These are phyloP conservation scores for Edolisoma coerulescens DNA, from an alignment of 2,113 vertebrate species.

Conservation along the genomic window DNA sequence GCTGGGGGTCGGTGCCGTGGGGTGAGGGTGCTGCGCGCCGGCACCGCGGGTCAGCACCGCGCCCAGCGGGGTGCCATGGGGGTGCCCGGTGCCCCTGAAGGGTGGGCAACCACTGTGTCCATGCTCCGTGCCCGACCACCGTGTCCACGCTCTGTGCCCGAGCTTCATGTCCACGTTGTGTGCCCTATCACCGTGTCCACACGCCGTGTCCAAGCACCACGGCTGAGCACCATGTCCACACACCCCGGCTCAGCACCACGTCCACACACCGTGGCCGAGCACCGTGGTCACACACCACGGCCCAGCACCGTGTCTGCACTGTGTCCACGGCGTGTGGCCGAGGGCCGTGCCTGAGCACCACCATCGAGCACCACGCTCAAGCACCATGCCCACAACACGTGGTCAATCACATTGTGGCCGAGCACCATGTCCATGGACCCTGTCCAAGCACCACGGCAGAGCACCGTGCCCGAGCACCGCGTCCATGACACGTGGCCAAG, in stretches of 20 bases:
- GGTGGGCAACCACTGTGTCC: not conserved
- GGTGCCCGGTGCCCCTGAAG: not conserved
- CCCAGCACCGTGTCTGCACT: too few relatives aligned
- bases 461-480: not conserved
- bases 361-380: not conserved
- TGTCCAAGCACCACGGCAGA: not conserved
- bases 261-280: too few relatives aligned
- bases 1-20: not conserved
- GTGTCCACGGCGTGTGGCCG: rapidly evolving
- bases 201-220: rapidly evolving
- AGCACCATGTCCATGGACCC: rapidly evolving
- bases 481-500: not conserved
- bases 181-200: rapidly evolving
- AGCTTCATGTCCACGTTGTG: too few relatives aligned
- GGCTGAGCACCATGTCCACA: rapidly evolving
- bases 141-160: rapidly evolving
- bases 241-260: rapidly evolving
- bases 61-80: not conserved
- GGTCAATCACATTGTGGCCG: not conserved
- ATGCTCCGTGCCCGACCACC: rapidly evolving
- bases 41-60: not conserved
- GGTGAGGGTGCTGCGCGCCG: not conserved
- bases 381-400: not conserved
- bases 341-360: not conserved
- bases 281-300: not conserved